phyloP scores from a whole-genome alignment of 2,113 vertebrate genomes.

The Dinomys branickii region DNA sequence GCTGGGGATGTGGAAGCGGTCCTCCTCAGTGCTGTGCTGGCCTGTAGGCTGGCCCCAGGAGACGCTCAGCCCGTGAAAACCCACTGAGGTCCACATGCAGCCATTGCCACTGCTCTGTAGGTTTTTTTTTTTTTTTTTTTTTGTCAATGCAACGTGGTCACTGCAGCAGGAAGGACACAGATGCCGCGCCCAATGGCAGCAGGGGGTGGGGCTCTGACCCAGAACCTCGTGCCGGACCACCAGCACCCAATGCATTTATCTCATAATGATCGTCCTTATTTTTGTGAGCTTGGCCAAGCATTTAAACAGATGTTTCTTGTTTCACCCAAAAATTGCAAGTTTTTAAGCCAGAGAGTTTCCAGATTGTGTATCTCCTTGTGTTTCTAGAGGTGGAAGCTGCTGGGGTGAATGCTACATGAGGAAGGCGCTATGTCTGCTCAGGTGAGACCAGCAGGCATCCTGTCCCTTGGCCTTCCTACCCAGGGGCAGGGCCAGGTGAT shows the following conservation, averaged over 20 bases:
- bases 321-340: background rate
- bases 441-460: background rate
- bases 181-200: rapidly evolving
- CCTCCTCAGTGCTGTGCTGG: background rate
- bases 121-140: background rate
- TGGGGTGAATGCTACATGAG: background rate
- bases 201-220: background rate
- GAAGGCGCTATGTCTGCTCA: rapidly evolving
- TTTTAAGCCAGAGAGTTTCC: background rate
- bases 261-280: rapidly evolving
- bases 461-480: background rate
- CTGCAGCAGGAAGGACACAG: too few species aligned
- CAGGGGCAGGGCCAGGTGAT: too few species aligned
- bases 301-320: background rate
- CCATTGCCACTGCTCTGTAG: background rate
- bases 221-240: rapidly evolving
- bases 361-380: background rate
- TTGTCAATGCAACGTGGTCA: background rate
- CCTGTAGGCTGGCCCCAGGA: background rate
- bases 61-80: too few species aligned
- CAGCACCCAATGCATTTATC: background rate
- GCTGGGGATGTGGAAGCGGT: background rate
- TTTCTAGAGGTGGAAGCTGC: background rate
- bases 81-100: background rate
- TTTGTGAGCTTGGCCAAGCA: background rate